Evolutionary conservation across 2,888 invertebrate species (phyloP), one percentile per base, ranked within the genome.

Genomic region (Erpobdella octoculata): DNA sequence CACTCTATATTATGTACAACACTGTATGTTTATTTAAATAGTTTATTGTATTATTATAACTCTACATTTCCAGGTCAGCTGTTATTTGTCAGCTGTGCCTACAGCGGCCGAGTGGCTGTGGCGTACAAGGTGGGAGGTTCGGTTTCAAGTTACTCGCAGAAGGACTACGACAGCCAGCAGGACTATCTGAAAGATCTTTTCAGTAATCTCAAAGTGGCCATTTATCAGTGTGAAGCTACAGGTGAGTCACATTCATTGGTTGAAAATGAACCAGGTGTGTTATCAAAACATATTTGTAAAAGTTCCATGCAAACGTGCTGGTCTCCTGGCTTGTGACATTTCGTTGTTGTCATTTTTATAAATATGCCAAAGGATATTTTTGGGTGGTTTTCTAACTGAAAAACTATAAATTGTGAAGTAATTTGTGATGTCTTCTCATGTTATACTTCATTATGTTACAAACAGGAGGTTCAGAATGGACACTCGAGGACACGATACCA

Each of bases 201-300:
- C 73, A 78, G 81, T 75, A 81, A 82, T 74, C 75, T 82, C 25
- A 79, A 78, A 83, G 93, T 98, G 8, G 93, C 94, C 61, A 95
- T 98, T 76, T 97, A 95, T 85, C 98, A 98, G 83, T 99, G 98
- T 82, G 98, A 98, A 85, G 96, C 96, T 76, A 95, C 95, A 6
- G 83, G 82, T 82, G 70, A 36, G 68, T 61, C 33, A 6, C 12
- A 18, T 9, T 21, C 25, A 15, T 33, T 37, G n/a, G n/a, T n/a
- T n/a, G n/a, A n/a, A n/a, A n/a, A n/a, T n/a, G n/a, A n/a, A n/a
- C n/a, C n/a, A n/a, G n/a, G n/a, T n/a, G n/a, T n/a, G n/a, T n/a
- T n/a, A n/a, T n/a, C n/a, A n/a, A n/a, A n/a, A n/a, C n/a, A n/a
- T n/a, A n/a, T n/a, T n/a, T n/a, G n/a, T n/a, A n/a, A n/a, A n/a